Conservation (phyloP, 37 sponge, comb jelly and placozoan genomes). For the Spongilla lacustris region DNA sequence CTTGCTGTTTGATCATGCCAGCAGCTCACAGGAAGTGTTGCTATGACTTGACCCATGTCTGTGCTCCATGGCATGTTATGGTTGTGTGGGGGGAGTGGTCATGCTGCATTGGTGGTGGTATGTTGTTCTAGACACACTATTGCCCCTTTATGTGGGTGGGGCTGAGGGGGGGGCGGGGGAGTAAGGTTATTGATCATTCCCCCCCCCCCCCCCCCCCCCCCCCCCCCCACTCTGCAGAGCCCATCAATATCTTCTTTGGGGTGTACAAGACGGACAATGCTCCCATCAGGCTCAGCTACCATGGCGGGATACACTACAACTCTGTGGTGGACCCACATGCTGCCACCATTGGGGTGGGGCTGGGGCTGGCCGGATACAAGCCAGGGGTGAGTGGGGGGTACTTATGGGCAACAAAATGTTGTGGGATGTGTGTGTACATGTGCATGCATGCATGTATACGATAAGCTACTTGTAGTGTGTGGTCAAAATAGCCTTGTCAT, state of each 20-base stretch:
- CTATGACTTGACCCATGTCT: neutral
- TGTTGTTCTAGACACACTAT: too few relatives aligned
- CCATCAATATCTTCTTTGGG: conserved; percentile 91
- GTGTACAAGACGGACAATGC: conserved; percentile 94
- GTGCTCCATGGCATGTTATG: neutral
- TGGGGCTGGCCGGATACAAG: conserved; percentile 92
- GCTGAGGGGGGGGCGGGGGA: too few relatives aligned
- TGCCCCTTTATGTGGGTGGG: too few relatives aligned
- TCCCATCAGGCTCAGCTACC: conserved; percentile 93
- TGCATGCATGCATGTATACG: conserved; percentile 13
- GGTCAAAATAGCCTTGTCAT: too few relatives aligned
- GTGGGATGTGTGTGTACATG: conserved; percentile 21
- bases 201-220: too few relatives aligned
- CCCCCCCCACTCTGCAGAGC: conserved; percentile 56
- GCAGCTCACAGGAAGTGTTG: too few relatives aligned
- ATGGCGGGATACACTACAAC: conserved; percentile 92
- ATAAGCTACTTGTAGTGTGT: neutral
- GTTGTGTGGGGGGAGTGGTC: neutral
- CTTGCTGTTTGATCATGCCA: too few relatives aligned
- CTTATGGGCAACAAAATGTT: too few relatives aligned
- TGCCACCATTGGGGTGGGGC: conserved; percentile 93
- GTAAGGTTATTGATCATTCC: too few relatives aligned
- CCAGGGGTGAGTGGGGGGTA: conserved; percentile 90
- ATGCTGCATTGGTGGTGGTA: neutral
- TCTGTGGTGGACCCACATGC: conserved; percentile 89